A percentile compares a stretch with the other conserved stretches of the same genome.
These are phyloP conservation scores for Dermolepida albohirtum DNA, from an alignment of 2,888 invertebrate genomes.

Conservation along the genomic window DNA sequence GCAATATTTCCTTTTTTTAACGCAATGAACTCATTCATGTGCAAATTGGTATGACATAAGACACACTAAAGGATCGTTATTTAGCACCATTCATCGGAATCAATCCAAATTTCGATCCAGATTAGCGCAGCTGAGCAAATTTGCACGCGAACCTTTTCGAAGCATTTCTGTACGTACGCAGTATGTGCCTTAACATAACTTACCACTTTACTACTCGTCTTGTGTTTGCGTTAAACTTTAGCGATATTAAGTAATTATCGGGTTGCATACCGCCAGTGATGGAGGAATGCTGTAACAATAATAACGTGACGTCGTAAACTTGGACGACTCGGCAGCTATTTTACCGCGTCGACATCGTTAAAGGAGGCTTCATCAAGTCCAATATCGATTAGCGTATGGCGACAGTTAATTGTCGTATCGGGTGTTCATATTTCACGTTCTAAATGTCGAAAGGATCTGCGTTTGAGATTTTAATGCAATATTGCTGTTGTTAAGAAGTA, in stretches of 20 bases:
- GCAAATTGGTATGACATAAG: too few relatives aligned
- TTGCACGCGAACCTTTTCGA: neutral
- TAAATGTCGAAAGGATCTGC: too few relatives aligned
- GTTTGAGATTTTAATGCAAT: too few relatives aligned
- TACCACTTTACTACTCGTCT: neutral
- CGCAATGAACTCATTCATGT: too few relatives aligned
- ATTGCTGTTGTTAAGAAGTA: too few relatives aligned
- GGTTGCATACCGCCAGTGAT: slow-evolving; percentile 3
- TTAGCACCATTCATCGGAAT: too few relatives aligned
- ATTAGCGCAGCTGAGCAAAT: slow-evolving; percentile 10
- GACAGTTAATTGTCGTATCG: neutral
- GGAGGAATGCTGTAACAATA: neutral
- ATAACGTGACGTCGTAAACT: slow-evolving; percentile 11
- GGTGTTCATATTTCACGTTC: too few relatives aligned
- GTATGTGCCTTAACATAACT: too few relatives aligned
- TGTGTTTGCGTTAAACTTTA: slow-evolving; percentile 8
- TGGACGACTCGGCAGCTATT: neutral
- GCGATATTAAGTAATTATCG: slow-evolving; percentile 19
- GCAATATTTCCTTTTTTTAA: too few relatives aligned
- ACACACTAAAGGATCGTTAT: too few relatives aligned
- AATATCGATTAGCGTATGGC: neutral
- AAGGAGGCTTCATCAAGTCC: neutral
- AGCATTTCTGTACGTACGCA: too few relatives aligned
- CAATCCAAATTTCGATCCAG: neutral
- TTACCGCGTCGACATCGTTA: neutral